These are phyloP conservation scores for Lypha dubia DNA, from an alignment of 2,888 invertebrate genomes.

Conservation along the genomic window DNA sequence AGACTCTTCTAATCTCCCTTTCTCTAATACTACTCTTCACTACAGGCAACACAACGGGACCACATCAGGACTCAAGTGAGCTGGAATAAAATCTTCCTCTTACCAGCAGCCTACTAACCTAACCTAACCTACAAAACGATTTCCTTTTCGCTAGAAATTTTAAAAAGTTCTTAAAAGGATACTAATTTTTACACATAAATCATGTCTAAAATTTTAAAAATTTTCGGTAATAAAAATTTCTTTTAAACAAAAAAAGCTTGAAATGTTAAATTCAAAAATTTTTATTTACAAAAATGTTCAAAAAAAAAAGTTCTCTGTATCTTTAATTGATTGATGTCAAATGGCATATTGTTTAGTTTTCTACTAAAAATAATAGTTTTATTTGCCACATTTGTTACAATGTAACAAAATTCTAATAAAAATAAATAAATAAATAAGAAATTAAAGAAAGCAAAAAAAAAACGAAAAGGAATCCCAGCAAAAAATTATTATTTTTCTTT, in stretches of 20 bases:
- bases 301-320: background rate
- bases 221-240: background rate
- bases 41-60: too few species aligned
- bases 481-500: too few species aligned
- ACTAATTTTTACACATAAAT: background rate
- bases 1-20: too few species aligned
- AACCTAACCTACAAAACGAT: too few species aligned
- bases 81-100: too few species aligned
- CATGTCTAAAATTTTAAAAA: background rate
- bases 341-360: conserved; percentile 18
- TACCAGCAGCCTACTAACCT: too few species aligned
- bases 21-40: too few species aligned
- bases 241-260: background rate
- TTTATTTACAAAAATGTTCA: background rate
- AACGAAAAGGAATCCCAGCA: too few species aligned
- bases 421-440: conserved; percentile 18
- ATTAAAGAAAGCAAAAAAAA: background rate
- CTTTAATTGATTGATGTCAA: conserved; percentile 3
- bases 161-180: too few species aligned
- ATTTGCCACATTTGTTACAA: conserved; percentile 24
- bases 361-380: conserved; percentile 20
- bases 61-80: too few species aligned
- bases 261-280: background rate
- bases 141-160: too few species aligned
- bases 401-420: conserved; percentile 46